Percentiles rank a stretch among this genome's conserved stretches.
Evolutionary conservation across 2,888 invertebrate species (phyloP).

Genomic region (Synergus itoensis): DNA sequence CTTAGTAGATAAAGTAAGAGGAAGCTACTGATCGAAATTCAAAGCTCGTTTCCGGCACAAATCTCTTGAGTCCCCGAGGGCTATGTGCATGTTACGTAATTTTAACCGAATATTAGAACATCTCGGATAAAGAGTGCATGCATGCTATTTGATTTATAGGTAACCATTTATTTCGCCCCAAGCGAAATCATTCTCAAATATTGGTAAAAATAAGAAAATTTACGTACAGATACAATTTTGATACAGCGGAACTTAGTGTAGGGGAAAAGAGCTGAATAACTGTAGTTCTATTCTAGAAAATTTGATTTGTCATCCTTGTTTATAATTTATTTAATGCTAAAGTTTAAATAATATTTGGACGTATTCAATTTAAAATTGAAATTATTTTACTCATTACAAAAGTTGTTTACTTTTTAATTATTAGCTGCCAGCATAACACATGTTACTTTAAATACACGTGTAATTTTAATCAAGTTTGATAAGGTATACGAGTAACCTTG

Average conservation of each 20-base stretch:
- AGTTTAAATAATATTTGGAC: neutral
- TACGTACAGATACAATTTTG: neutral
- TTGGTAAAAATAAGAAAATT: neutral
- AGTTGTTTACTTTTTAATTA: no score
- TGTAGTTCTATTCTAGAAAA: neutral
- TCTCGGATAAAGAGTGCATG: neutral
- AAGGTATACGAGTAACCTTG: no score
- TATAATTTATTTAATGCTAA: neutral
- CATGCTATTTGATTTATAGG: neutral
- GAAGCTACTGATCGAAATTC: conserved; percentile 18
- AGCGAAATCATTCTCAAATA: neutral
- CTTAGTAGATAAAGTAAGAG: neutral
- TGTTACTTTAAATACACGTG: no score
- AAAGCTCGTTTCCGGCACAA: conserved; percentile 12
- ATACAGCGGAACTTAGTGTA: neutral
- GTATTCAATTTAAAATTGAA: no score
- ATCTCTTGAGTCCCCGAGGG: neutral
- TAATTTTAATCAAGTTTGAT: no score
- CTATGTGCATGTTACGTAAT: conserved; percentile 13
- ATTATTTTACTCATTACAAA: no score
- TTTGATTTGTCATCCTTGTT: neutral
- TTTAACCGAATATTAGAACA: conserved; percentile 17
- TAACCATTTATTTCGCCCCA: neutral
- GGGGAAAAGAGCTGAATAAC: neutral
- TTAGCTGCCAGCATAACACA: no score